Base-by-base conservation (phyloP, 2,113 vertebrate genomes). In the Chaetops frenatus region DNA sequence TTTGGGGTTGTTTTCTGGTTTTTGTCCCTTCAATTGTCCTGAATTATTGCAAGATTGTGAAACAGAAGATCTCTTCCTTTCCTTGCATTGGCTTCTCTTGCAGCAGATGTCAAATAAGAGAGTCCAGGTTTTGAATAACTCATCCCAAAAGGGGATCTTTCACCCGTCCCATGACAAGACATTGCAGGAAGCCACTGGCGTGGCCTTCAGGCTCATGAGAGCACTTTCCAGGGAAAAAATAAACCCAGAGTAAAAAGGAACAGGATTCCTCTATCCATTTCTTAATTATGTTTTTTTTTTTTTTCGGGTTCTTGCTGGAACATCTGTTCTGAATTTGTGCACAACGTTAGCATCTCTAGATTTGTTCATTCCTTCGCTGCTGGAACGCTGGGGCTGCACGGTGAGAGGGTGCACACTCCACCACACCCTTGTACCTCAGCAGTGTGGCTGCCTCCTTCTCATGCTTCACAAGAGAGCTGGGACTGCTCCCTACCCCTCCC, bases 31-130 rank as follows among this genome's bases (percentile, higher is more conserved):
- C 40, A 31, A 88, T 96, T 95, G 94, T 91, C 81, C 67, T 93
- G 94, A 97, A 96, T 97, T 97, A 97, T 90, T 97, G 86, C 96
- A 97, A 97, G 92, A 97, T 97, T 96, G 95, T 95, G 88, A 96
- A 95, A 95, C 45, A 83, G 78, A 85, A 83, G 40, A 86, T 38
- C n/a, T 91, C 86, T 57, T 97, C 74, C 73, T 93, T 89, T 95
- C 53, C 77, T 91, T 80, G 62, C 42, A 70, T 50, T 92, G 87
- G 29, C 82, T 96, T 94, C 60, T 66, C 42, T 95, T 73, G 27
- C 81, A 91, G 78, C 96, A 97, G 92, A 97, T 96, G 96, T 97
- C 94, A 93, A 95, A 96, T 82, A n/a, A 86, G 92, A 92, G 89
- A 92, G 80, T 51, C 48, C 35, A 31, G 62, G 53, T 93, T 94